These are phyloP conservation scores for Aricia artaxerxes DNA, from an alignment of 2,888 invertebrate genomes.

Conservation along the genomic window DNA sequence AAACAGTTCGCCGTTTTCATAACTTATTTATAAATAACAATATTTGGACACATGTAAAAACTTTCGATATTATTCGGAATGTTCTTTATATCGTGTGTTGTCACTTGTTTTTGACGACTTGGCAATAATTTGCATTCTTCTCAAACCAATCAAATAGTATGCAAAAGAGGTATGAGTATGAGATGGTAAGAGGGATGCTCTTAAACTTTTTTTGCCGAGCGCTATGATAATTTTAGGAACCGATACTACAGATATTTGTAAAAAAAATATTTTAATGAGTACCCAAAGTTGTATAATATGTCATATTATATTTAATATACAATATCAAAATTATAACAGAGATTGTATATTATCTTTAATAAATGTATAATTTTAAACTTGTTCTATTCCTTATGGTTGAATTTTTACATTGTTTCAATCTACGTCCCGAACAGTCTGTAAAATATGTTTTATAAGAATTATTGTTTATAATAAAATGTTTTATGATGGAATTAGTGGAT, in stretches of 20 bases:
- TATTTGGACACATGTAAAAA: background rate
- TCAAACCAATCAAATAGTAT: background rate
- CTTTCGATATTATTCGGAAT: background rate
- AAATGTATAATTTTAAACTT: background rate
- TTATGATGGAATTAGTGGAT: slow-evolving; percentile 51
- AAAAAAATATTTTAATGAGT: background rate
- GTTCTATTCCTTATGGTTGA: slow-evolving; percentile 23
- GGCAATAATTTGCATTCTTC: background rate
- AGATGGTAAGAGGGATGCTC: no score
- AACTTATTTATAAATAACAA: background rate
- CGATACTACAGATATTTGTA: background rate
- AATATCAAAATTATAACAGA: slow-evolving; percentile 1
- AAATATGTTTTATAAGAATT: slow-evolving; percentile 71
- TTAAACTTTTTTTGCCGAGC: no score
- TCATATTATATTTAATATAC: slow-evolving; percentile 26
- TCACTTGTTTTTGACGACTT: background rate
- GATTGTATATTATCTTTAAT: slow-evolving; percentile 8
- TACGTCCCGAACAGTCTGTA: slow-evolving; percentile 51
- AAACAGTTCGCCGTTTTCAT: background rate
- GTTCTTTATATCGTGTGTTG: no score
- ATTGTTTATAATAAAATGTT: slow-evolving; percentile 80
- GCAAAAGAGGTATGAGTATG: background rate
- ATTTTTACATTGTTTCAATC: slow-evolving; percentile 33
- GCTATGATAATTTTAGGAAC: background rate
- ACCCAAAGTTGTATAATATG: background rate